These are phyloP conservation scores for Leucopternis melanops DNA, from an alignment of 2,113 vertebrate species.

Conservation along the genomic window DNA sequence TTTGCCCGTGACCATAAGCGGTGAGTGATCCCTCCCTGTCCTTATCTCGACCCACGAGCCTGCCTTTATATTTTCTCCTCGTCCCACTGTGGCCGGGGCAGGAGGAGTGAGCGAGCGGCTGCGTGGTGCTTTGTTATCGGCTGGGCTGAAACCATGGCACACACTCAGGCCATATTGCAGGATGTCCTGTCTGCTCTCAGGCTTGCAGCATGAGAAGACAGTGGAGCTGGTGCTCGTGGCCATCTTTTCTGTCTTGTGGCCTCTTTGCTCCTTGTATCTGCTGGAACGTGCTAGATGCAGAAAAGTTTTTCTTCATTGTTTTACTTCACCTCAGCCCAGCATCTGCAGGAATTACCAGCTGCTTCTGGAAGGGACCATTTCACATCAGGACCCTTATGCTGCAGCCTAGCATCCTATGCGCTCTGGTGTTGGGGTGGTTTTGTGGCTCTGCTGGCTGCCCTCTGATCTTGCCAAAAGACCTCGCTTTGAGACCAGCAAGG, in stretches of 20 bases:
- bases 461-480: neutral
- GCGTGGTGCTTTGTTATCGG: too few relatives aligned
- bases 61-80: too few relatives aligned
- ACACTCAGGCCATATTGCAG: rapidly evolving
- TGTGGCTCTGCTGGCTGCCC: neutral
- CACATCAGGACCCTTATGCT: neutral
- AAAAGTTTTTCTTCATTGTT: rapidly evolving
- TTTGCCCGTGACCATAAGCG: too few relatives aligned
- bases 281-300: neutral
- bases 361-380: neutral
- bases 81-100: too few relatives aligned
- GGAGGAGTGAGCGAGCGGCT: too few relatives aligned
- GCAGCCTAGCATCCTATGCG: neutral
- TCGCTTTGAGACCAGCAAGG: neutral
- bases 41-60: too few relatives aligned
- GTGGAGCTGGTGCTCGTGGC: neutral
- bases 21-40: too few relatives aligned
- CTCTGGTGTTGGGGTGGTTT: neutral
- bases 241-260: neutral
- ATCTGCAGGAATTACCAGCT: neutral
- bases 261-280: neutral
- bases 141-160: too few relatives aligned
- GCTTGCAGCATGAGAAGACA: neutral
- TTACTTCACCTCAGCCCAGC: neutral
- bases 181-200: neutral